Conservation (phyloP, 1,140 invertebrate species). For the Lepidotrigona ventralis region DNA sequence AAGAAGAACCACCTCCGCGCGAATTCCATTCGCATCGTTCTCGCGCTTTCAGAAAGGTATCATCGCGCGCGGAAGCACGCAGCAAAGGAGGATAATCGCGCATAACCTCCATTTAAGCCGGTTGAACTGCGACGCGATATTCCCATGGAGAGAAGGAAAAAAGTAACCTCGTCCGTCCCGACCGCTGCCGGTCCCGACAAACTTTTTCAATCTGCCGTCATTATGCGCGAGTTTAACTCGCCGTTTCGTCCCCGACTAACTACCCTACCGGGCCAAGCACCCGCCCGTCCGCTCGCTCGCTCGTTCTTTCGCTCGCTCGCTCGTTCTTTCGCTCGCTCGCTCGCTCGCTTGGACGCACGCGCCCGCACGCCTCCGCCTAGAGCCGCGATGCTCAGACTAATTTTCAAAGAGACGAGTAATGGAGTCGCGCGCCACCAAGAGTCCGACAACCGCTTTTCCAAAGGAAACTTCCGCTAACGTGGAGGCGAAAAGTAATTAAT, state of each 20-base stretch:
- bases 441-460: slow-evolving; percentile 12
- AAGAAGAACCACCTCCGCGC: too few relatives aligned
- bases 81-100: slow-evolving; percentile 57
- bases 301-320: not conserved
- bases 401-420: slow-evolving; percentile 58
- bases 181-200: slow-evolving; percentile 44
- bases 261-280: not conserved
- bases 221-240: slow-evolving; percentile 68
- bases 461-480: slow-evolving; percentile 34
- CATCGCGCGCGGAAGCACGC: not conserved
- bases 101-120: slow-evolving; percentile 62
- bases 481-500: slow-evolving; percentile 61
- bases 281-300: not conserved
- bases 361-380: not conserved
- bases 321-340: not conserved
- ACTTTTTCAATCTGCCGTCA: slow-evolving; percentile 77
- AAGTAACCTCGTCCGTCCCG: slow-evolving; percentile 31
- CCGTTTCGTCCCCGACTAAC: slow-evolving; percentile 53
- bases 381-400: slow-evolving; percentile 54
- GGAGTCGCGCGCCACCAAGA: slow-evolving; percentile 58
- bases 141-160: slow-evolving; percentile 44
- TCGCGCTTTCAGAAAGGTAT: not conserved
- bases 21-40: not conserved
- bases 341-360: not conserved
- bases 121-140: slow-evolving; percentile 53